Base-by-base conservation (phyloP, 2,113 vertebrate species). In the Coturnix japonica region DNA sequence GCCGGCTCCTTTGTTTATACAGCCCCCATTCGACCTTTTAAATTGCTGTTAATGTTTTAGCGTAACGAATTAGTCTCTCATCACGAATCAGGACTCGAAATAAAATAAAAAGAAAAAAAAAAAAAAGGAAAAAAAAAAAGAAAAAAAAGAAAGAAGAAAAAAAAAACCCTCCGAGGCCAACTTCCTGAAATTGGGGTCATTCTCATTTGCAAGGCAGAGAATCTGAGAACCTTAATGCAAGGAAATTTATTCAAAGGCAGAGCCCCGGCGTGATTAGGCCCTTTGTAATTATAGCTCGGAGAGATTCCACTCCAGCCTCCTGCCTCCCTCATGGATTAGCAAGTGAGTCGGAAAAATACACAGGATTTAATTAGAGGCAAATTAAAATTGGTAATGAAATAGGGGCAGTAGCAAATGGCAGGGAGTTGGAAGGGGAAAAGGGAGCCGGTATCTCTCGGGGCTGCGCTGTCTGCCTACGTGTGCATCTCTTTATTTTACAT, bases 361-460 rank as follows among this genome's bases (percentile, higher is more conserved):
- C 98, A 98, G 98, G 98, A 99, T 99, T 99, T 99, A 99, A 99
- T 99, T 99, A 99, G 98, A 99, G 98, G 98, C 98, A 98, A 99
- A 99, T 99, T 99, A 99, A 99, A 99, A 99, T 99, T 98, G 98
- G 98, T 99, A 99, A 99, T 99, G 98, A 99, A 99, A 99, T 99
- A 98, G 98, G 98, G 98, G 99, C 97, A 97, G 97, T 98, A 98
- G 99, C 99, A 99, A 99, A 99, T 99, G 98, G 98, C 97, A 97
- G 96, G 95, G 98, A 97, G 97, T 97, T 97, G 97, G 97, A 95
- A 97, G 96, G 97, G 97, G 96, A 94, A 94, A 95, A 96, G 96
- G 97, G 97, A 97, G 97, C 95, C 79, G 86, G 96, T 95, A 71
- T 97, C 98, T 98, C 98, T 95, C 95, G 97, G 97, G 98, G 97